Evolutionary conservation across 2,113 vertebrate genomes (phyloP).

Genomic region (Pangasianodon hypophthalmus): DNA sequence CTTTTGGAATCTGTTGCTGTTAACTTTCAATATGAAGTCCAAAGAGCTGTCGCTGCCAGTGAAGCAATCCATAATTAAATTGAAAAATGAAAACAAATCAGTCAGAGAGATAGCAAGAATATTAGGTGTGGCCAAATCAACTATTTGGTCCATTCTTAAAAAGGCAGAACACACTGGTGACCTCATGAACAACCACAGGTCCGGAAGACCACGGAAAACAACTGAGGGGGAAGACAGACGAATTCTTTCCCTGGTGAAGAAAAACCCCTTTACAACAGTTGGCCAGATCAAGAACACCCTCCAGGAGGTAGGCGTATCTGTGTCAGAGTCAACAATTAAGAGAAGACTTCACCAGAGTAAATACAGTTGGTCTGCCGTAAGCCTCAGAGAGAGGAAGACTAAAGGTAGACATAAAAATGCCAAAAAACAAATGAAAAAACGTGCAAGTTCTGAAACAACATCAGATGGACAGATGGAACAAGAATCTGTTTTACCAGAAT

Average conservation of each 20-base stretch:
- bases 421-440: not conserved
- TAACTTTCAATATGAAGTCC: not conserved
- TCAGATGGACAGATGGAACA: not conserved
- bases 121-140: not conserved
- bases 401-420: not conserved
- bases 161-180: slow-evolving; percentile 2
- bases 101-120: slow-evolving; percentile 1
- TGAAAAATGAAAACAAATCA: slow-evolving; percentile 27
- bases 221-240: slow-evolving; percentile 4
- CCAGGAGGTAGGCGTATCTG: not conserved
- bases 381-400: not conserved
- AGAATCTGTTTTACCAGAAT: not conserved
- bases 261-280: slow-evolving; percentile 24
- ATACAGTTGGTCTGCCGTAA: not conserved
- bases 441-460: not conserved
- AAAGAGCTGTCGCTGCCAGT: slow-evolving; percentile 12
- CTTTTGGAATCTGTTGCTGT: not conserved
- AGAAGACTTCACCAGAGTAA: slow-evolving; percentile 20
- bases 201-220: slow-evolving; percentile 14
- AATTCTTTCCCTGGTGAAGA: slow-evolving; percentile 18
- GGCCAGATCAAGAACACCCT: slow-evolving; percentile 14
- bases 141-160: slow-evolving; percentile 14
- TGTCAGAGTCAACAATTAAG: slow-evolving; percentile 8
- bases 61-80: not conserved
- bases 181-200: slow-evolving; percentile 22